Conservation (phyloP, 1,140 invertebrate genomes). For the Matsumurasca onukii region DNA sequence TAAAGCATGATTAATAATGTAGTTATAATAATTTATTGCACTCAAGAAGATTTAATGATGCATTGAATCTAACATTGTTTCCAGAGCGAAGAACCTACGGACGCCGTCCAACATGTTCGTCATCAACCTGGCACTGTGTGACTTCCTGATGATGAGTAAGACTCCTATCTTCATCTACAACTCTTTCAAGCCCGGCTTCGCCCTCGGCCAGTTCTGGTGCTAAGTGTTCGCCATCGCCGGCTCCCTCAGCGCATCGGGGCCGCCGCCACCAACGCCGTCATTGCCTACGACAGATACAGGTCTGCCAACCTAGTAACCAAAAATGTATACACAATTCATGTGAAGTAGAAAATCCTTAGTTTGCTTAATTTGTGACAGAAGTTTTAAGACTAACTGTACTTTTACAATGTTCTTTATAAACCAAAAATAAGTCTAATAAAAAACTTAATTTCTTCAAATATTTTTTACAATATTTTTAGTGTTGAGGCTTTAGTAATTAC, state of each 20-base stretch:
- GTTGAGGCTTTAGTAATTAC: no score
- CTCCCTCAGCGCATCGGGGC: conserved; percentile 77
- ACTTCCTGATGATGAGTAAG: conserved; percentile 87
- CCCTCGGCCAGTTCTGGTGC: conserved; percentile 69
- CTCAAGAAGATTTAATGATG: no score
- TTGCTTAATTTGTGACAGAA: no score
- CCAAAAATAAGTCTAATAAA: no score
- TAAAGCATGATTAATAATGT: no score
- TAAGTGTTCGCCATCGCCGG: conserved; percentile 77
- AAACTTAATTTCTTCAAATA: no score
- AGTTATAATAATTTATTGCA: no score
- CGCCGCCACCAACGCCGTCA: conserved; percentile 75
- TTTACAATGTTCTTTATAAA: no score
- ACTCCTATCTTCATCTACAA: conserved; percentile 87
- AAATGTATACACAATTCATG: no score
- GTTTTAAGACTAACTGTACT: no score
- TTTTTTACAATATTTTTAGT: no score
- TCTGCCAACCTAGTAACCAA: conserved; percentile 35
- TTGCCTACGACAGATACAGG: conserved; percentile 71
- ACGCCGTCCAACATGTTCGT: conserved; percentile 91
- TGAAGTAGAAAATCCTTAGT: no score
- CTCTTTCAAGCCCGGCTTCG: conserved; percentile 75
- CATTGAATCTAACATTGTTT: conserved; percentile 15
- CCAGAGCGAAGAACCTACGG: conserved; percentile 75
- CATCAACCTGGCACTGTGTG: conserved; percentile 81